phyloP scores from a whole-genome alignment of 2,888 invertebrate genomes.

The Dolichomitus sp. region DNA sequence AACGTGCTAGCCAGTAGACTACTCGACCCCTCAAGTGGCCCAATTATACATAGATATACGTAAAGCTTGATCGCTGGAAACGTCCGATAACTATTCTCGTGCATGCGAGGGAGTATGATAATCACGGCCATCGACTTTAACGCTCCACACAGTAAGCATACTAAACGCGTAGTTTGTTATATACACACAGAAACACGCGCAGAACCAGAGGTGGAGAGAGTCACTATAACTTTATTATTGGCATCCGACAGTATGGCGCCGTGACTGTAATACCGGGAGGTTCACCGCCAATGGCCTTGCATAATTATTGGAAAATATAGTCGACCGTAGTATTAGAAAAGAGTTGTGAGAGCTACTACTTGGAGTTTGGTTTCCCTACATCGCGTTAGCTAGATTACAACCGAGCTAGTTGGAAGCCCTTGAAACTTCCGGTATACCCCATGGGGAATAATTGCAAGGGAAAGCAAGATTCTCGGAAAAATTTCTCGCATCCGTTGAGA shows the following conservation, averaged over 20 bases:
- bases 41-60: slow-evolving; percentile 20
- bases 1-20: slow-evolving; percentile 6
- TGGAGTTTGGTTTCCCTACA: slow-evolving; percentile 17
- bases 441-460: neutral
- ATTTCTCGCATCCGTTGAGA: neutral
- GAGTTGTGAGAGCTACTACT: neutral
- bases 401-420: slow-evolving; percentile 8
- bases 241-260: slow-evolving; percentile 64
- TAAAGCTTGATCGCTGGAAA: slow-evolving; percentile 15
- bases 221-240: slow-evolving; percentile 60
- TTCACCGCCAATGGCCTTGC: slow-evolving; percentile 61
- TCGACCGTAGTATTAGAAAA: slow-evolving; percentile 22
- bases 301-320: slow-evolving; percentile 62
- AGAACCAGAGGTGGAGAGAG: neutral
- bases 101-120: slow-evolving; percentile 35
- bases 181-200: neutral
- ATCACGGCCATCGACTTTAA: slow-evolving; percentile 56
- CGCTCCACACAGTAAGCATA: neutral
- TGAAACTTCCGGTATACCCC: slow-evolving; percentile 9
- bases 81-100: slow-evolving; percentile 17
- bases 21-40: slow-evolving; percentile 20
- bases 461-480: neutral
- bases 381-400: slow-evolving; percentile 14
- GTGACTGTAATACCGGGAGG: slow-evolving; percentile 47
- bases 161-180: neutral